Evolutionary conservation across 1,140 invertebrate genomes (phyloP), one percentile per base, ranked within the genome.

Genomic region (Sogatella furcifera): DNA sequence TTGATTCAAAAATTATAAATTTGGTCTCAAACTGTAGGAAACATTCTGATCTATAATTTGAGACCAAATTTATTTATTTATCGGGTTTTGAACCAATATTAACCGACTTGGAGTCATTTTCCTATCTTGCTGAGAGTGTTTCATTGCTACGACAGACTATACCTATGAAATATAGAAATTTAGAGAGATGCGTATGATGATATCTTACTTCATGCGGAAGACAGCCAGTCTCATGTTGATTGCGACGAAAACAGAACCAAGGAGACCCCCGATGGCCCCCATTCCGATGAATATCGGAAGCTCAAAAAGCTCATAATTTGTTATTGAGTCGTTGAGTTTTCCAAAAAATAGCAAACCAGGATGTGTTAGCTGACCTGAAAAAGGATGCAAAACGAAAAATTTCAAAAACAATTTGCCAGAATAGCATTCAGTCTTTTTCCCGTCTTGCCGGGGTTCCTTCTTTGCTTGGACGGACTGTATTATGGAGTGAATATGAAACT

Each of bases 271-370:
- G 19, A 95, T 75, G 1, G 83, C 78, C 24, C 95, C 97, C 77
- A 99, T 90, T 1, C 92, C 28, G 68, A 95, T 81, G 72, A 97
- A 98, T 46, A 98, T 79, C 0, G 93, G 92, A 61, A 99, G 78
- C 77, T 99, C 96, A 67, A 86, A 89, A 64, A 94, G 82, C 66
- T 86, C 79, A 73, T 97, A 98, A 15, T 65, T 65, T n/a, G 66
- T 59, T 42, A 93, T 84, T 11, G 87, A 81, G 65, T 94, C 88
- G 65, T 93, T 87, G 77, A 99, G 97, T 75, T 92, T 89, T 43
- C 97, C 97, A 76, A 99, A 89, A 81, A 98, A 98, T 52, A 98
- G 80, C 1, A 99, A 80, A 66, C 94, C 94, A 64, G 81, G 73
- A 71, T 78, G 82, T 1, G 80, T 80, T 2, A 87, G 69, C 64